Conservation (phyloP, 2,113 vertebrate genomes). For the Vidua chalybeata region DNA sequence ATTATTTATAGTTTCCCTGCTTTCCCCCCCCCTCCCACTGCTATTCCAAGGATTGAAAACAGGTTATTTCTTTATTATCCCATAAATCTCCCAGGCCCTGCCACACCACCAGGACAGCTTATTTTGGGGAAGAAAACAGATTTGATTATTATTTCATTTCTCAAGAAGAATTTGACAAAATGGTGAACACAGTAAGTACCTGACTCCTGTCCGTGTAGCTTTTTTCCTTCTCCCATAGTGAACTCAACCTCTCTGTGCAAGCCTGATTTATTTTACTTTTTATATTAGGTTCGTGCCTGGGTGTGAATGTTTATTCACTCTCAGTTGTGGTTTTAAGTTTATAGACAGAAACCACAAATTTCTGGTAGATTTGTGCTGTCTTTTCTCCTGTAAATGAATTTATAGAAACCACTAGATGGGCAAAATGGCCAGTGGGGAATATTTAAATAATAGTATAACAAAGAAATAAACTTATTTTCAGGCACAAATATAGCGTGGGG, state of each 20-base stretch:
- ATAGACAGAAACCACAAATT: not conserved
- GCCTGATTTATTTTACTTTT: not conserved
- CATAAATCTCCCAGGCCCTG: conserved; percentile 77
- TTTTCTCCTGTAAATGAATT: not conserved
- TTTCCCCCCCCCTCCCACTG: not conserved
- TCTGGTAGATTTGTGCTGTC: not conserved
- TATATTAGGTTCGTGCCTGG: not conserved
- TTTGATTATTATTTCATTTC: conserved; percentile 90
- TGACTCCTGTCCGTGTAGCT: not conserved
- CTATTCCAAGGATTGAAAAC: not conserved
- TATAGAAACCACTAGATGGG: not conserved
- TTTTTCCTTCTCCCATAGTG: not conserved
- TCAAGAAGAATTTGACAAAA: conserved; percentile 81
- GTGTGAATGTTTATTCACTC: not conserved
- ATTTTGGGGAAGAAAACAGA: conserved; percentile 86
- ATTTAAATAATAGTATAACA: not conserved
- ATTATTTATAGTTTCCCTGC: not conserved
- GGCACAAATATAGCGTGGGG: accelerated
- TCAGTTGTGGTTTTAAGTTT: not conserved
- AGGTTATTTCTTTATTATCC: not conserved
- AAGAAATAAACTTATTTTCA: not conserved
- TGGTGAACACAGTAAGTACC: conserved; percentile 79
- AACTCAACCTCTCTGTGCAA: not conserved
- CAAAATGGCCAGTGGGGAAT: not conserved
- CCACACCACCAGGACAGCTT: conserved; percentile 88